phyloP scores from a whole-genome alignment of 2,888 invertebrate species.

The Mesochorus sp. region DNA sequence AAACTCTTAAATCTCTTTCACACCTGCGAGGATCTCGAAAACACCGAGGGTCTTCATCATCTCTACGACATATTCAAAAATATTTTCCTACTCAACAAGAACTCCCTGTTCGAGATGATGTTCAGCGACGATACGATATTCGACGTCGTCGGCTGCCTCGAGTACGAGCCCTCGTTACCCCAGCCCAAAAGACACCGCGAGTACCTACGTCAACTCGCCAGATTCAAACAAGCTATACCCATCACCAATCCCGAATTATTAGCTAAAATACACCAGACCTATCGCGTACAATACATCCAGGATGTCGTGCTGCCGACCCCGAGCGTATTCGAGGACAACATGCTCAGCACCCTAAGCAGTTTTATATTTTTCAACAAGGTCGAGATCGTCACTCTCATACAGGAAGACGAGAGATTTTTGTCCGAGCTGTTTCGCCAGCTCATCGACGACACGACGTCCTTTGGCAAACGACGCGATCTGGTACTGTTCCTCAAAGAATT shows the following conservation, averaged over 20 bases:
- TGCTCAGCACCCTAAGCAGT: conserved; percentile 98
- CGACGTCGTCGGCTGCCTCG: conserved; percentile 98
- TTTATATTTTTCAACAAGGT: conserved; percentile 99
- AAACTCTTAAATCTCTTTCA: conserved; percentile 97
- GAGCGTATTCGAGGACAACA: conserved; percentile 99
- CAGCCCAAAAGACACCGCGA: conserved; percentile 97
- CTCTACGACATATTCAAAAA: conserved; percentile 99
- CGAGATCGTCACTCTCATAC: conserved; percentile 98
- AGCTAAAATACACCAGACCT: conserved; percentile 99
- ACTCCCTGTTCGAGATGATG: conserved; percentile 98
- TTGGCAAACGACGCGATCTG: conserved; percentile 94
- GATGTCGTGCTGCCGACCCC: conserved; percentile 99
- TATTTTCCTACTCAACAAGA: conserved; percentile 99
- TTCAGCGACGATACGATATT: conserved; percentile 98
- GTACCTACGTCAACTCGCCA: conserved; percentile 95
- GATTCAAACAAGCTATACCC: conserved; percentile 96
- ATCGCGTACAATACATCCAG: conserved; percentile 99
- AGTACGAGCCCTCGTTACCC: conserved; percentile 95
- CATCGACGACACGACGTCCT: conserved; percentile 93
- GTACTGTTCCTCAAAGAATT: conserved; percentile 99
- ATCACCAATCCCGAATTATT: conserved; percentile 97
- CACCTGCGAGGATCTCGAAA: conserved; percentile 98
- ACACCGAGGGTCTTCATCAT: conserved; percentile 96
- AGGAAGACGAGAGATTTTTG: conserved; percentile 98
- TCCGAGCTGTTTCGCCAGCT: conserved; percentile 96